phyloP scores from a whole-genome alignment of 2,888 invertebrate species.

The Sesia bembeciformis region DNA sequence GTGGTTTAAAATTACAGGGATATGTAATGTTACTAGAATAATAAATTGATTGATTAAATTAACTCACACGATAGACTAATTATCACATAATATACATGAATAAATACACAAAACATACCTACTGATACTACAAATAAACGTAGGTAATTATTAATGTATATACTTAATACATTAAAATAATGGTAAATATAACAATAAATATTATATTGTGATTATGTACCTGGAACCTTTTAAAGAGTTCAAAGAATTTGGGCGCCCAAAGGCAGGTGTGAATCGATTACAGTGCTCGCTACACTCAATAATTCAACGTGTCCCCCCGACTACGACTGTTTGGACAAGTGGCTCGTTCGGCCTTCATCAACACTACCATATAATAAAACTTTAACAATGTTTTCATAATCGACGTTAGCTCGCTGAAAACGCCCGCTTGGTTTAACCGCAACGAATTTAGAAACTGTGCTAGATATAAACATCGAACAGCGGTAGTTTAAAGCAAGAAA shows the following conservation, averaged over 20 bases:
- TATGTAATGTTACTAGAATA: too few relatives aligned
- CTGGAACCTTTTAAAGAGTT: too few relatives aligned
- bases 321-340: constrained; percentile 68
- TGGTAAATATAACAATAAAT: too few relatives aligned
- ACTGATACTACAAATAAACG: too few relatives aligned
- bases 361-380: constrained; percentile 64
- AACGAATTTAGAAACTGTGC: constrained; percentile 51
- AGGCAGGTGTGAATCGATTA: constrained; percentile 71
- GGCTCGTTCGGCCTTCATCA: constrained; percentile 61
- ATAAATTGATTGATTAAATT: too few relatives aligned
- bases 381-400: constrained; percentile 72
- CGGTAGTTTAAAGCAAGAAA: neutral
- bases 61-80: too few relatives aligned
- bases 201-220: too few relatives aligned
- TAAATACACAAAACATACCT: too few relatives aligned
- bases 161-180: too few relatives aligned
- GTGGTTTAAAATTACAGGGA: too few relatives aligned
- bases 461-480: constrained; percentile 23
- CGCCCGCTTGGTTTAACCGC: constrained; percentile 31
- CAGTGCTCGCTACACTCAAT: constrained; percentile 50
- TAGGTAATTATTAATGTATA: too few relatives aligned
- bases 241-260: neutral
- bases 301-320: constrained; percentile 54
- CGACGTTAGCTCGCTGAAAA: constrained; percentile 44
- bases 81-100: too few relatives aligned